Base-by-base conservation (phyloP, 2,113 vertebrate genomes). In the Pyrgilauda ruficollis region DNA sequence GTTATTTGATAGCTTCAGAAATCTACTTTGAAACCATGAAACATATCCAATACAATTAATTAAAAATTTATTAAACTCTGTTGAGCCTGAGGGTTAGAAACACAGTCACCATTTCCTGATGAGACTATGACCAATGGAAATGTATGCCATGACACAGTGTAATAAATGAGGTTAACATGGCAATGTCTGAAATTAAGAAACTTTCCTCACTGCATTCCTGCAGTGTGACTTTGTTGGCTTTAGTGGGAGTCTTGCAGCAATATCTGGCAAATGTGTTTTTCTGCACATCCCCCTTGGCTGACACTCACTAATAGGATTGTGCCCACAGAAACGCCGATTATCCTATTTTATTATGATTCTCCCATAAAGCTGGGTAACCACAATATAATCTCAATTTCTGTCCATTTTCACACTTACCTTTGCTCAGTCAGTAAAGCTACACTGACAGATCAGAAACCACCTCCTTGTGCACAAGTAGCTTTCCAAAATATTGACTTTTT, bases 391-490 rank as follows among this genome's bases (percentile, higher is more conserved):
- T 55, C 7, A 33, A 49, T 61, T 87, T 80, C 46, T 70, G 31
- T 43, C 55, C 56, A 52, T 47, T 62, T 90, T 59, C 66, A 53
- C 28, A 41, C 59, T 67, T 53, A 47, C 18, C 17, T 70, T 64
- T 67, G 31, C 66, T 87, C 31, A 82, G 58, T 44, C 10, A 49
- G 31, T 21, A 80, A 81, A 81, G 39, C 18, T 55, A 39, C 39
- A 24, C 6, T 37, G 49, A 67, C 20, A 76, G 35, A 75, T 59
- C 16, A 88, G 62, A 92, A 85, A 76, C 30, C 5, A 4, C 12
- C 26, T 78, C 43, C 27, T 58, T 2, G 2, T 8, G 11, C 31
- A 70, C 0, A 3, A 61, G 28, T 0, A 8, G 4, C 15, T 89
- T 80, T 44, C 3, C 8, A 53, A 84, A 77, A 68, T 52, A 22